Evolutionary conservation across 2,888 invertebrate species (phyloP).

Genomic region (Chironomus tentans): DNA sequence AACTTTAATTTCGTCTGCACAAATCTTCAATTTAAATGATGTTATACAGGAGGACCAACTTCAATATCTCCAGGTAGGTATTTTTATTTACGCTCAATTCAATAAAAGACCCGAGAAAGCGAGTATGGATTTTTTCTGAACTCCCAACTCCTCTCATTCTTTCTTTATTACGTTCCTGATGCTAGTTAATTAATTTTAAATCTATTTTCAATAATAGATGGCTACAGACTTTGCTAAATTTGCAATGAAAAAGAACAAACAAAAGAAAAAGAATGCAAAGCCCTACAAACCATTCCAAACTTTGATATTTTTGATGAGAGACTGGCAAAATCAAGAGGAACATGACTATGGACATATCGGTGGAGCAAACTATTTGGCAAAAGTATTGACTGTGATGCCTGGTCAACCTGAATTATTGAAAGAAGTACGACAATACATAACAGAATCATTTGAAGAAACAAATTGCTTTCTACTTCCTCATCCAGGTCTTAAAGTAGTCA

Average conservation of each 20-base stretch:
- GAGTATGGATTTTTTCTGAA: too few species aligned
- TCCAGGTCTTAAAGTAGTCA: conserved; percentile 4
- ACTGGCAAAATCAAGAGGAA: conserved; percentile 20
- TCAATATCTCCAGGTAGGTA: conserved; percentile 23
- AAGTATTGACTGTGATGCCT: background rate
- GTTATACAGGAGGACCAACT: conserved; percentile 26
- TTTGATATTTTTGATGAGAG: conserved; percentile 24
- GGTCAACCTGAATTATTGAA: conserved; percentile 8
- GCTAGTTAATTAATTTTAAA: too few species aligned
- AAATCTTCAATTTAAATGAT: conserved; percentile 20
- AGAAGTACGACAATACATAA: conserved; percentile 12
- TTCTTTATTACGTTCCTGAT: too few species aligned
- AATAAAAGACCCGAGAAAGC: too few species aligned
- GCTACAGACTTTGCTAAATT: conserved; percentile 1
- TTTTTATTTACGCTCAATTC: too few species aligned
- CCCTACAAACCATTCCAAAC: conserved; percentile 25
- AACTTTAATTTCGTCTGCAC: conserved; percentile 23
- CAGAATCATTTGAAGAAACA: conserved; percentile 8
- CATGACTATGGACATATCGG: conserved; percentile 13
- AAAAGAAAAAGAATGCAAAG: background rate
- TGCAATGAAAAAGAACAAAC: background rate
- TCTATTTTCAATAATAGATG: too few species aligned
- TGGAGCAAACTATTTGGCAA: background rate
- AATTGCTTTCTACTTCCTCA: conserved; percentile 21
- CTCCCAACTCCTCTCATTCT: too few species aligned